These are phyloP conservation scores for Coremacera marginata DNA, from an alignment of 2,888 invertebrate genomes.

Conservation along the genomic window DNA sequence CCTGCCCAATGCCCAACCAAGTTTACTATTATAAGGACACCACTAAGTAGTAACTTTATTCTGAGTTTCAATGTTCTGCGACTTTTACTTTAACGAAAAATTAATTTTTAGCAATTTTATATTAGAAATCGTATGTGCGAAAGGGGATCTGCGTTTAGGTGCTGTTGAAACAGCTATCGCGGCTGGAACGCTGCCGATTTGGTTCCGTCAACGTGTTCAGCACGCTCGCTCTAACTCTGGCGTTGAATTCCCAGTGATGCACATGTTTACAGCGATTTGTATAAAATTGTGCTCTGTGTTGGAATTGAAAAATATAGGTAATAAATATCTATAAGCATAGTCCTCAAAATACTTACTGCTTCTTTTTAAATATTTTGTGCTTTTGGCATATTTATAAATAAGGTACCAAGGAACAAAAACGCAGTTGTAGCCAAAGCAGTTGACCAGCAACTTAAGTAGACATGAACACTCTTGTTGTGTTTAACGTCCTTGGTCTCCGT, in stretches of 20 bases:
- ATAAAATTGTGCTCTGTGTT: conserved; percentile 58
- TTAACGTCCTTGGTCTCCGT: too few species aligned
- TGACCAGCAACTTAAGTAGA: conserved; percentile 82
- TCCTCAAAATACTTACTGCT: conserved; percentile 71
- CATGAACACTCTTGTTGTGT: too few species aligned
- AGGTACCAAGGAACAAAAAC: conserved; percentile 87
- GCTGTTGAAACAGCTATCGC: conserved; percentile 46
- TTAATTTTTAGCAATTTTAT: too few species aligned
- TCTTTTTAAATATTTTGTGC: conserved; percentile 84
- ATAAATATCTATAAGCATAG: background rate
- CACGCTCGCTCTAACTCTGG: conserved; percentile 67
- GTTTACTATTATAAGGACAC: too few species aligned
- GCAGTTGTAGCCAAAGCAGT: conserved; percentile 90
- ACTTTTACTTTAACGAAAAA: too few species aligned
- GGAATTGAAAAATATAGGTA: background rate
- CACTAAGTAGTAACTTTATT: too few species aligned
- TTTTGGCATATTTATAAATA: conserved; percentile 83
- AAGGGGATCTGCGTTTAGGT: conserved; percentile 69
- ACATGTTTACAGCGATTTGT: conserved; percentile 63
- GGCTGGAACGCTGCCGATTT: conserved; percentile 55
- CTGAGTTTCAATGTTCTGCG: too few species aligned
- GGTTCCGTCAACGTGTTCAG: conserved; percentile 70
- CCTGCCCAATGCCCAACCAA: too few species aligned
- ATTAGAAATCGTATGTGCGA: too few species aligned
- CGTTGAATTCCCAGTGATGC: conserved; percentile 63